Evolutionary conservation across 1,140 invertebrate species (phyloP), one percentile per base, ranked within the genome.

Genomic region (Andrena cerasifolii): DNA sequence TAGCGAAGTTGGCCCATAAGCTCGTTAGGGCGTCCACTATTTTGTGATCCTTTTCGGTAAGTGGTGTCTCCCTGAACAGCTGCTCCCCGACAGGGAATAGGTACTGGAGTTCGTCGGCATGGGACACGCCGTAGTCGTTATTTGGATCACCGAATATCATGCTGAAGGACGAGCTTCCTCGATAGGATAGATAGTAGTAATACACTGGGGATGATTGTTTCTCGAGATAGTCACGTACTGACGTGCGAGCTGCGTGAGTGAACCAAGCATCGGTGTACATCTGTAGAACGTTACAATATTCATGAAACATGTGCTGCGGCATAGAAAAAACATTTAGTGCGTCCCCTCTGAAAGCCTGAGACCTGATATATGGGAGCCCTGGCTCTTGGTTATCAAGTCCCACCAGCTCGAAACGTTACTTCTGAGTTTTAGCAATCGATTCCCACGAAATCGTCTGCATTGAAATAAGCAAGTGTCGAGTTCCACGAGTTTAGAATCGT

Each of bases 81-180:
- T 93, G 92, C 67, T 93, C 92, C 0, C 91, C 92, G 40, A 96
- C 94, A 0, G 95, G 95, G 80, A 96, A 96, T 1, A 96, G 84
- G 87, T 96, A 96, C 84, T 96, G 95, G 24, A 96, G 89, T 66
- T 96, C 96, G 79, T 96, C 96, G 1, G 95, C 95, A 88, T 96
- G 96, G 59, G 94, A 95, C 0, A 96, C 95, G 33, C 96, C 95
- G 79, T 95, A 95, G 86, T 95, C 93, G 16, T 91, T 92, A 16
- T 90, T 84, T 2, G 89, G 86, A 71, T 94, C 95, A 0, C 95
- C 95, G 67, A 96, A 96, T 67, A 96, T 94, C 79, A 93, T 92
- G 10, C 94, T 95, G 75, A 96, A 96, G 58, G 95, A 96, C n/a
- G 93, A 92, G n/a, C 92, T 90, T 4, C 95, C 95, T 85, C 92